Conservation (phyloP, 2,113 vertebrate genomes). For the Grantiella picta region DNA sequence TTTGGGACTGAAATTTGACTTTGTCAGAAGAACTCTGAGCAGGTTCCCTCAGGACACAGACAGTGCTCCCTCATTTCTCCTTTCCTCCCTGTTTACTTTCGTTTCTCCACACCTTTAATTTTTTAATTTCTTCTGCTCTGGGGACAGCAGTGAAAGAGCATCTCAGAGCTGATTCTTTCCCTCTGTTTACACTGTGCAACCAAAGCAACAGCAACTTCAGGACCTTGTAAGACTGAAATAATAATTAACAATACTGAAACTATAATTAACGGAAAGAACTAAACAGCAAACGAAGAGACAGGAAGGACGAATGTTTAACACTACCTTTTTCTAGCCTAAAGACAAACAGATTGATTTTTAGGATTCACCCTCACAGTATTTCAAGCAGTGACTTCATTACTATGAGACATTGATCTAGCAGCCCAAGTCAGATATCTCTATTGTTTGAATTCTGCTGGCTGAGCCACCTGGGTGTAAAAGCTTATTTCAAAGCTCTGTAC, state of each 20-base stretch:
- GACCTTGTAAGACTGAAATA: neutral
- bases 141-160: neutral
- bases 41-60: neutral
- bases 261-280: neutral
- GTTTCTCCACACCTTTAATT: neutral
- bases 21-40: neutral
- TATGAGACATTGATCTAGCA: neutral
- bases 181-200: neutral
- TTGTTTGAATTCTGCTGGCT: neutral
- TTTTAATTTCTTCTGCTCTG: neutral
- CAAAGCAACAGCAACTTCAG: neutral
- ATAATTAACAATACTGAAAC: neutral
- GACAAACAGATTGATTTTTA: conserved; percentile 3
- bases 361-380: neutral
- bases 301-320: neutral
- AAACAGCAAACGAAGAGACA: neutral
- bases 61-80: neutral
- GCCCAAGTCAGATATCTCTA: neutral
- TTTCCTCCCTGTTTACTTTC: neutral
- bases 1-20: neutral
- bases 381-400: neutral
- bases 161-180: neutral
- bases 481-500: neutral
- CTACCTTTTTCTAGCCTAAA: neutral
- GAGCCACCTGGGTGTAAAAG: neutral